Evolutionary conservation across 1,140 invertebrate genomes (phyloP).

Genomic region (Chironomus tepperi): DNA sequence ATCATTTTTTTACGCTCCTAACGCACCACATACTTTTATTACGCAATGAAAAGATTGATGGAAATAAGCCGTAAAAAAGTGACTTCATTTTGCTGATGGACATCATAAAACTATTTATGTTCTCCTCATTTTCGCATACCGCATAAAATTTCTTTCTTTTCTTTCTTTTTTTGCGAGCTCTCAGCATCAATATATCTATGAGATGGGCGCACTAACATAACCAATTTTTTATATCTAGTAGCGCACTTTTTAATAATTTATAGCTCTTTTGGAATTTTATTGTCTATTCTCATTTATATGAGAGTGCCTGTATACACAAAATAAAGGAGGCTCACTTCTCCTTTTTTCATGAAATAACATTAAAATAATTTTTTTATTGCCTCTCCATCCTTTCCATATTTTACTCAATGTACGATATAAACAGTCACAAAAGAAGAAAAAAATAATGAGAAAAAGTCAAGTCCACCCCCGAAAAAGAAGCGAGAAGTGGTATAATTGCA

Average conservation of each 20-base stretch:
- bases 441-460: background rate
- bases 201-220: background rate
- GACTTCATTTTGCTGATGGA: constrained; percentile 12
- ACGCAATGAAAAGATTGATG: background rate
- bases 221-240: background rate
- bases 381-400: constrained; percentile 38
- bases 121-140: constrained; percentile 11
- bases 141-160: background rate
- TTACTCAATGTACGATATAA: background rate
- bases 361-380: constrained; percentile 15
- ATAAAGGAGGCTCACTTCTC: too few relatives aligned
- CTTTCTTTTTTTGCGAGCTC: background rate
- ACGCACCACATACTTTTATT: background rate
- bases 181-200: background rate
- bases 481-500: background rate
- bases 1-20: background rate
- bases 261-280: constrained; percentile 13
- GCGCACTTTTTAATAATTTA: constrained; percentile 14
- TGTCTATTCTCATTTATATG: background rate
- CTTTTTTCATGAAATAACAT: background rate
- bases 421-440: background rate
- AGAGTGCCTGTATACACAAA: too few relatives aligned
- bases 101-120: constrained; percentile 14
- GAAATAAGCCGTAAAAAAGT: constrained; percentile 12
- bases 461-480: too few relatives aligned